Percentiles rank a stretch among this genome's conserved stretches.
phyloP scores from a whole-genome alignment of 2,797 vertebrate species.

The Hydrolagus colliei region DNA sequence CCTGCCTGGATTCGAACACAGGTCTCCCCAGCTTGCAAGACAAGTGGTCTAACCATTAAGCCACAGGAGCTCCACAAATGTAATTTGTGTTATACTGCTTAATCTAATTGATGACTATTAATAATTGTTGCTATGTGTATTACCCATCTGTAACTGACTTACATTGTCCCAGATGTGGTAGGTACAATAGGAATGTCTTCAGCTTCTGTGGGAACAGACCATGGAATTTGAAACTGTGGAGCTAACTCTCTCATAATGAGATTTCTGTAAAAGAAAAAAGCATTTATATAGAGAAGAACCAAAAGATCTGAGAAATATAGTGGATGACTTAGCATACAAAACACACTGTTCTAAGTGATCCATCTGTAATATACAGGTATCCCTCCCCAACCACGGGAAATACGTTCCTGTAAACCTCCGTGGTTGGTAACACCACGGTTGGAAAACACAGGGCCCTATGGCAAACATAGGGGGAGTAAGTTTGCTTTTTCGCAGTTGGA shows the following conservation, averaged over 20 bases:
- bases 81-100: background rate
- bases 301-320: constrained; percentile 32
- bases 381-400: too few relatives aligned
- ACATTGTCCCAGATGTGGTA: constrained; percentile 83
- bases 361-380: too few relatives aligned
- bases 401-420: too few relatives aligned
- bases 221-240: constrained; percentile 78
- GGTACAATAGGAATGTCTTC: constrained; percentile 84
- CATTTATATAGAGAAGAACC: constrained; percentile 29
- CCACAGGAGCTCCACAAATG: too few relatives aligned
- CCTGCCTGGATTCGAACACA: too few relatives aligned
- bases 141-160: constrained; percentile 39
- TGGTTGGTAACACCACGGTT: too few relatives aligned
- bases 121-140: background rate
- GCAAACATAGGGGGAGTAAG: too few relatives aligned
- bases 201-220: constrained; percentile 80
- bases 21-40: too few relatives aligned
- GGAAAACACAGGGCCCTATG: too few relatives aligned
- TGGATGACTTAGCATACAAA: background rate
- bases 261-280: constrained; percentile 54
- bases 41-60: too few relatives aligned
- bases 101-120: background rate
- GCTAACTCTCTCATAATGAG: constrained; percentile 81
- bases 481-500: too few relatives aligned
- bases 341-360: too few relatives aligned